Base-by-base conservation (phyloP, 2,888 invertebrate genomes). In the Andrena chrysosceles region DNA sequence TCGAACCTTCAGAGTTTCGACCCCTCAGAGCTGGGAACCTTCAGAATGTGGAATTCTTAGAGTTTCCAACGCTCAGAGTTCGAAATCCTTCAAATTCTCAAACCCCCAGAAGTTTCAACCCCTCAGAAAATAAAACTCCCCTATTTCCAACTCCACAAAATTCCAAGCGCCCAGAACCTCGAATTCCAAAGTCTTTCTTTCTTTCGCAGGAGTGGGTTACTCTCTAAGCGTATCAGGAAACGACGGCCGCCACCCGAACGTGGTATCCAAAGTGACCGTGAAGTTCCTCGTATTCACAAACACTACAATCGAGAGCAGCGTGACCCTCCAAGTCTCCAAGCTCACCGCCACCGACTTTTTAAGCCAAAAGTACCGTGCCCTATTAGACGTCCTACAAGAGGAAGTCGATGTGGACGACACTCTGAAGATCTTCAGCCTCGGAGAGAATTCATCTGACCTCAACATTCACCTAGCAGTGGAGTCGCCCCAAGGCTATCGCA, bases 231-330 rank as follows among this genome's bases (percentile, higher is more conserved):
- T 99, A 0, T 96, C 96, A 8, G 98, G 98, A 1, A 98, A 97
- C 93, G 99, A 99, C 94, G 99, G 99, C 0, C 96, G 96, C 87
- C 98, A 98, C 92, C 95, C 96, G 75, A 97, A 98, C 93, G 99
- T 99, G 0, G 95, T 96, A n/a, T 99, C 98, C 0, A 97, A 97
- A 7, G 96, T 98, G 2, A 97, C 97, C 5, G 96, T 99, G 0
- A 97, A 97, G 92, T 98, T 98, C 91, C 95, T 97, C 69, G 95
- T 96, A 2, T 98, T 98, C 92, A 96, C 97, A 87, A 98, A 98
- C 91, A 94, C 94, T 16, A 98, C 98, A 0, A 95, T 99, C 4
- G 96, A 97, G 73, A 97, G 98, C 93, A 97, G 98, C 10, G 95
- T 98, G 0, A 97, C 97, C 0, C 93, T 98, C 20, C 95, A 96